Evolutionary conservation across 2,113 vertebrate genomes (phyloP), one percentile per base, ranked within the genome.

Genomic region (Lepidothrix coronata): DNA sequence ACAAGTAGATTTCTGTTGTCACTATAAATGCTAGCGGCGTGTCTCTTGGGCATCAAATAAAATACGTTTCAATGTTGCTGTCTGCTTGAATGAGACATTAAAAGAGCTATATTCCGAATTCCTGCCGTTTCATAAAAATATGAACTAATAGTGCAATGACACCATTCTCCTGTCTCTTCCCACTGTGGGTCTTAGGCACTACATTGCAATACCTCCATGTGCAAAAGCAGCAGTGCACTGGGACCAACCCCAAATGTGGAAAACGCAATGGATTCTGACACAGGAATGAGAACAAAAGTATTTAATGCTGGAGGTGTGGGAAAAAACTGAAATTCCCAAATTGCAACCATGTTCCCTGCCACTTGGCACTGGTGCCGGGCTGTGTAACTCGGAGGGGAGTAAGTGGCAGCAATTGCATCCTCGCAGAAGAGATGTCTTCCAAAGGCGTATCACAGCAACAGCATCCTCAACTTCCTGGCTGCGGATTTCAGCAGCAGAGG

Each of bases 11-110:
- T 86, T 92, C 92, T 84, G 52, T 41, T 95, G 93, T 93, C 88
- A 70, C 94, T 57, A n/a, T 71, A 96, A 93, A 86, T 5, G 52
- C 48, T 57, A 16, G 33, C 0, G 1, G 1, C 0, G 0, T 6
- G 35, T 95, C 95, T 96, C 96, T 72, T 80, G 90, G 79, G 88
- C 88, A 90, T 92, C 88, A 92, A 86, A 84, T 67, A 84, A 96
- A 61, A 74, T 21, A 83, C 68, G 57, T 89, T 88, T 82, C 77
- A 48, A 52, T 37, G 44, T 82, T 82, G 55, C 91, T 89, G 74
- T 30, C 87, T 87, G 74, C 74, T 92, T 67, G 88, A 87, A 85
- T 37, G 51, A 97, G 46, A 83, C 39, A 41, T 82, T 87, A 72
- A 58, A 77, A 83, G 72, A 90, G 63, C 62, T 48, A 28, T 23